These are phyloP conservation scores for Diuraphis noxia DNA, from an alignment of 1,140 invertebrate species.

Conservation along the genomic window DNA sequence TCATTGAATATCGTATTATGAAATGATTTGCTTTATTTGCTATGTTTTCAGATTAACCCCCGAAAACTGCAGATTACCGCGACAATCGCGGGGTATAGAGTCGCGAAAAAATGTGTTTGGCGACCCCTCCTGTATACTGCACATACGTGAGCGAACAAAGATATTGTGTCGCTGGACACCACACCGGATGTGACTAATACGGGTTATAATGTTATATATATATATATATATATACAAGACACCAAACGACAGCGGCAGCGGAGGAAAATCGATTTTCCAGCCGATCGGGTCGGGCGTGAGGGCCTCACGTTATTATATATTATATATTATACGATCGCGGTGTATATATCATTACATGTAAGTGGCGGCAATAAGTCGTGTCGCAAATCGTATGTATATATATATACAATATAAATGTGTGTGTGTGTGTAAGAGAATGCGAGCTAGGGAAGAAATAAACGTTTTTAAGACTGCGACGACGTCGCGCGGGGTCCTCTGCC, in stretches of 20 bases:
- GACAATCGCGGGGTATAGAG: neutral
- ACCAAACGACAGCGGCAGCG: neutral
- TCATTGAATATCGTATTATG: too few relatives aligned
- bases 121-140: neutral
- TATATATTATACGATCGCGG: neutral
- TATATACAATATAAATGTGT: neutral
- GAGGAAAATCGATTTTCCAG: conserved; percentile 30
- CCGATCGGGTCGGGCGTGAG: neutral
- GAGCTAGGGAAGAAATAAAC: neutral
- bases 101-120: neutral
- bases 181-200: neutral
- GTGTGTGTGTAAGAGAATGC: neutral
- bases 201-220: too few relatives aligned
- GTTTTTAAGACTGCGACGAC: neutral
- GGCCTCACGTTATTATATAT: neutral
- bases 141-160: neutral
- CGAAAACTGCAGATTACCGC: too few relatives aligned
- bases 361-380: neutral
- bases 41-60: too few relatives aligned
- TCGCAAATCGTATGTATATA: neutral
- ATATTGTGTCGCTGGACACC: neutral
- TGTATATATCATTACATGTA: neutral
- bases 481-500: neutral
- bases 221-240: neutral
- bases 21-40: too few relatives aligned